These are phyloP conservation scores for Tiliqua scincoides DNA, from an alignment of 2,113 vertebrate species.

Conservation along the genomic window DNA sequence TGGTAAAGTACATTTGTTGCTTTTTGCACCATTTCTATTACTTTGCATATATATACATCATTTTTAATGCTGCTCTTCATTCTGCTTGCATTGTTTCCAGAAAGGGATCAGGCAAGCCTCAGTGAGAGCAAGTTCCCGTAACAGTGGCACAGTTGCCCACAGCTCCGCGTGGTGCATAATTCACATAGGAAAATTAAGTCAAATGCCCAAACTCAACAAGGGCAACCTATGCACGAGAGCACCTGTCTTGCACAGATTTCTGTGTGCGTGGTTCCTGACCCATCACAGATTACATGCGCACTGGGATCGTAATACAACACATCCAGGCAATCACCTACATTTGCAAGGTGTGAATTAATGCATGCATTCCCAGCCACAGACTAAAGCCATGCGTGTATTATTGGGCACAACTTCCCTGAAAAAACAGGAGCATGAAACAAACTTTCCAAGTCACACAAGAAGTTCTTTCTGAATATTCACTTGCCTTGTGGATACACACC, in stretches of 20 bases:
- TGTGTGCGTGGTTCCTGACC: not conserved
- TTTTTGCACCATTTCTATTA: not conserved
- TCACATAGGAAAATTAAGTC: not conserved
- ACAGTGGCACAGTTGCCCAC: no score
- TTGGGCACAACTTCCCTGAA: not conserved
- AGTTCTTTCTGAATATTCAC: rapidly evolving
- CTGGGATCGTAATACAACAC: not conserved
- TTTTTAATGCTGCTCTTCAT: not conserved
- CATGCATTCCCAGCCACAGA: not conserved
- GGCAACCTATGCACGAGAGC: not conserved
- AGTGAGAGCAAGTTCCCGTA: not conserved
- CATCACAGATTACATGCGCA: no score
- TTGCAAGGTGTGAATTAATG: not conserved
- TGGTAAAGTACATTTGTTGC: not conserved
- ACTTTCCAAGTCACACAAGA: not conserved
- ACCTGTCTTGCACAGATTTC: not conserved
- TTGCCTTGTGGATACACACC: not conserved
- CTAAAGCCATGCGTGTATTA: not conserved
- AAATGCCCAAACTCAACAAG: not conserved
- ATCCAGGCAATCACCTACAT: not conserved
- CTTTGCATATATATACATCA: no score
- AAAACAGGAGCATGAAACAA: not conserved
- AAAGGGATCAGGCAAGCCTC: not conserved
- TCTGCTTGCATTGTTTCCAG: not conserved
- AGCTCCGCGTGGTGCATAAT: not conserved